Base-by-base conservation (phyloP, 1,140 invertebrate species). In the Trachymyrmex cornetzi region DNA sequence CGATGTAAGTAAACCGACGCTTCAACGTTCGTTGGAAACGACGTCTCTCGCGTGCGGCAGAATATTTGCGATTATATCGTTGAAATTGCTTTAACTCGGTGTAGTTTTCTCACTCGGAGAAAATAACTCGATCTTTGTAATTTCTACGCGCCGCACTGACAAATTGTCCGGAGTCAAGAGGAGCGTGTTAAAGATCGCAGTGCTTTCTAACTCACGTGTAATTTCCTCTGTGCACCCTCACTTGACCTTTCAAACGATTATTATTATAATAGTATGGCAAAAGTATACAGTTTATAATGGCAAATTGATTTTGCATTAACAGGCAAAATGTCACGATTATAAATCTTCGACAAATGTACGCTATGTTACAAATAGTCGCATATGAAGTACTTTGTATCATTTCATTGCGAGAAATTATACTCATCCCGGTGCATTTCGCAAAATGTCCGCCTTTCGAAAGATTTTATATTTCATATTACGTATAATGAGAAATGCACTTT, bases 161-260 rank as follows among this genome's bases (percentile, higher is more conserved):
- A 81, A 81, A 81, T 81, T 81, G 69, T 81, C 38, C 38, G 38
- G 57, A 84, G 55, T 84, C 55, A 75, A 84, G n/a, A 84, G 69
- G 55, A 74, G 69, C 19, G 22, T 38, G 50, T 71, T 75, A 84
- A 75, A 82, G 80, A 74, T 61, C 80, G 53, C 24, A 16, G 22
- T 14, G 55, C 55, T 82, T 82, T 82, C 67, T 59, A 72, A 82
- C 38, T 61, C 80, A 55, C 34, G 53, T 82, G 24, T 38, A 82
- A 82, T 72, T 7, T 72, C 16, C 0, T 19, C 3, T 14, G 48
- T 12, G 79, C 9, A 30, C n/a, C 24, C 69, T 75, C 69, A 3
- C 67, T 61, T 38, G 69, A 84, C 80, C 80, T 84, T 84, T 75
- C 12, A 14, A 27, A 3, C 0, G 7, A 61, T 61, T 84, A 63